These are phyloP conservation scores for Oreochromis mossambicus DNA, from an alignment of 2,797 vertebrate species.

Conservation along the genomic window DNA sequence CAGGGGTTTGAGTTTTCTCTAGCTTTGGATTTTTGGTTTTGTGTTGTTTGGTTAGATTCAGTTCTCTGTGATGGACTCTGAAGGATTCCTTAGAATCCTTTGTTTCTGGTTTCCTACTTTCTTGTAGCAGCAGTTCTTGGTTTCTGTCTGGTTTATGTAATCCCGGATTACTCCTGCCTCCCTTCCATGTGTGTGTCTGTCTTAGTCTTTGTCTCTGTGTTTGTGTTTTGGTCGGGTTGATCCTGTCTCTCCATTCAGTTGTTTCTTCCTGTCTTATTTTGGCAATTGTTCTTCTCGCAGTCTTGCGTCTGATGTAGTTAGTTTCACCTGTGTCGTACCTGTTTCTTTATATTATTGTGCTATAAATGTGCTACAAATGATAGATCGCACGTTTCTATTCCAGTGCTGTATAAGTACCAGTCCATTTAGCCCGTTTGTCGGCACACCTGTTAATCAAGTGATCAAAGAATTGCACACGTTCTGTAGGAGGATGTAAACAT, in stretches of 20 bases:
- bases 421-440: too few species aligned
- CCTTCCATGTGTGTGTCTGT: neutral
- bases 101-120: neutral
- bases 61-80: neutral
- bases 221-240: neutral
- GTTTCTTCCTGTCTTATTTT: neutral
- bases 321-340: neutral
- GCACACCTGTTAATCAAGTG: too few species aligned
- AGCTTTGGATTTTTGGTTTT: neutral
- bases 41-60: neutral
- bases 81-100: fast-evolving
- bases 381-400: too few species aligned
- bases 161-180: neutral
- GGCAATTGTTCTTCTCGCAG: neutral
- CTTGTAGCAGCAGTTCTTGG: neutral
- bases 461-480: too few species aligned
- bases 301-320: neutral
- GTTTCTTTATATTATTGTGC: neutral
- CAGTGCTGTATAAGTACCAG: too few species aligned
- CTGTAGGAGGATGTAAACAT: too few species aligned
- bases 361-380: neutral
- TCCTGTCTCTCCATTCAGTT: neutral
- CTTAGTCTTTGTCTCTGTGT: neutral
- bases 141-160: fast-evolving
- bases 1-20: neutral